These are phyloP conservation scores for Neomonachus schauinslandi DNA, from an alignment of 2,113 vertebrate genomes.

Conservation along the genomic window DNA sequence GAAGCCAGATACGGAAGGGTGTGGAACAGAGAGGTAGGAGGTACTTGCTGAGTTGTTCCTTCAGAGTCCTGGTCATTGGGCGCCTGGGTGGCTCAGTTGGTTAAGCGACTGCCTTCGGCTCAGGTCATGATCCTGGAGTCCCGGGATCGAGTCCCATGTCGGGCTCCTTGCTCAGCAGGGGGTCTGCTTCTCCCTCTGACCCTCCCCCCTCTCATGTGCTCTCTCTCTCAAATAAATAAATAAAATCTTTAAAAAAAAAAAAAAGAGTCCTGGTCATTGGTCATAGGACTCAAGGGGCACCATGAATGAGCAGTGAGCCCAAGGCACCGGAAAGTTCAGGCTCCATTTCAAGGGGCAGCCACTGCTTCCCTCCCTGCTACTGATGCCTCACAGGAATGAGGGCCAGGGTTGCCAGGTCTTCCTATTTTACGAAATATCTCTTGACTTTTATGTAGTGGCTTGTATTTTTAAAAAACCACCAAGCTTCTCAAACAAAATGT, in stretches of 20 bases:
- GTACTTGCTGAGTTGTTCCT: not conserved
- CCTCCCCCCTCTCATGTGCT: too few species aligned
- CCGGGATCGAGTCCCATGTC: too few species aligned
- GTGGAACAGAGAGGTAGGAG: not conserved
- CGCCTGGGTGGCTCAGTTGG: too few species aligned
- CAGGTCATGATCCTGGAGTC: too few species aligned
- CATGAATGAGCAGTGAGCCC: not conserved
- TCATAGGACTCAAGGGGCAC: not conserved
- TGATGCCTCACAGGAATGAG: not conserved
- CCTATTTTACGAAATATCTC: not conserved
- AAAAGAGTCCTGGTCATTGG: not conserved
- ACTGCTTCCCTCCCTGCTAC: not conserved
- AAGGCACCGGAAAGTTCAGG: rapidly evolving
- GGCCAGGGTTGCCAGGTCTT: not conserved
- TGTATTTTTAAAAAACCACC: not conserved
- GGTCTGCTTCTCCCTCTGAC: too few species aligned
- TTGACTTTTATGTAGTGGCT: not conserved
- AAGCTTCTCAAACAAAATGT: not conserved
- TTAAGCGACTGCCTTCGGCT: too few species aligned
- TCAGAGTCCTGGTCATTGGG: not conserved
- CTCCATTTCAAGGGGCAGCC: not conserved
- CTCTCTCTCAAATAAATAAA: too few species aligned
- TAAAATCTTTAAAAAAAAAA: too few species aligned
- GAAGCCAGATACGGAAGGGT: not conserved
- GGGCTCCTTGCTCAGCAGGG: too few species aligned